A percentile compares a stretch with the other conserved stretches of the same genome.
Evolutionary conservation across 2,113 vertebrate species (phyloP).

Genomic region (Isichthys henryi): DNA sequence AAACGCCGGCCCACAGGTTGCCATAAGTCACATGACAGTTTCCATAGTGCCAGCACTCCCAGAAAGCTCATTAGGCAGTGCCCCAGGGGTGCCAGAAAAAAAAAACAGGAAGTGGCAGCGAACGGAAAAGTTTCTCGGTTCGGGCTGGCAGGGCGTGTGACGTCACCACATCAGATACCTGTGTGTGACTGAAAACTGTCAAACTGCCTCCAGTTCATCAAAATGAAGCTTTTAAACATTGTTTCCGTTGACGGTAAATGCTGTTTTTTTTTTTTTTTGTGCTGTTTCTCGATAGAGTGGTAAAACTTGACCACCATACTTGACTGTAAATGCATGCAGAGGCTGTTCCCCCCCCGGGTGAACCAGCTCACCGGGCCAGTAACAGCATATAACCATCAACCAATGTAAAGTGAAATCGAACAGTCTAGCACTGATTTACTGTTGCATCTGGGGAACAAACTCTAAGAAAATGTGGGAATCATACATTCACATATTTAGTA

Average conservation of each 20-base stretch:
- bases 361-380: neutral
- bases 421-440: neutral
- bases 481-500: neutral
- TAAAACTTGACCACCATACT: neutral
- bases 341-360: neutral
- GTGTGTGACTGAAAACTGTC: neutral
- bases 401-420: neutral
- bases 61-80: neutral
- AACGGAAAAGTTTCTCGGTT: neutral
- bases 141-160: neutral
- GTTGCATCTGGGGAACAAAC: neutral
- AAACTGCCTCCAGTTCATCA: neutral
- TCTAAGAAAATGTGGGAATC: neutral
- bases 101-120: neutral
- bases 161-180: neutral
- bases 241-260: constrained; percentile 3
- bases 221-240: neutral
- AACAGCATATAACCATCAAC: neutral
- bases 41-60: neutral
- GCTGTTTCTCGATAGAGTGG: neutral
- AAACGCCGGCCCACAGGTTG: neutral
- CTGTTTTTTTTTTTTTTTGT: neutral
- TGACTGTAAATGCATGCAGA: neutral
- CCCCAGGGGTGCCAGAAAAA: neutral
- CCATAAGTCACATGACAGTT: neutral